A percentile compares a stretch with the other conserved stretches of the same genome.
These are phyloP conservation scores for Chaetophractus vellerosus DNA, from an alignment of 2,797 vertebrate genomes.

Conservation along the genomic window DNA sequence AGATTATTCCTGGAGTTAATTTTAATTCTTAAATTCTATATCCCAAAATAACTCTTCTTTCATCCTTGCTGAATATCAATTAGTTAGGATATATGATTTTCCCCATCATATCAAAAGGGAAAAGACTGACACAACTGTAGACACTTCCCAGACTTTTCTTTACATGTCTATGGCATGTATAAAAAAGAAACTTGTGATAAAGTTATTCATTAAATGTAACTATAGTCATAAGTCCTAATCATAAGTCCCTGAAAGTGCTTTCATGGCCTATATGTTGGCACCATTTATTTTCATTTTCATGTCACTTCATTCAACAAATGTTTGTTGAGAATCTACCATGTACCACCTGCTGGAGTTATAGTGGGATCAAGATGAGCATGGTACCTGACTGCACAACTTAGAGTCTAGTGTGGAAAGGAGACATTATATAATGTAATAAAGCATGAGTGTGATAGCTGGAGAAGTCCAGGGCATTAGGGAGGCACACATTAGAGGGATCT, in stretches of 20 bases:
- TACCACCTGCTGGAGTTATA: not conserved
- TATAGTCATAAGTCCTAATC: not conserved
- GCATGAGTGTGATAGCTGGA: not conserved
- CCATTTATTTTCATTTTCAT: not conserved
- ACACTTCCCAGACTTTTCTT: too few species aligned
- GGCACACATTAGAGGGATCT: not conserved
- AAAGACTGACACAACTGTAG: not conserved
- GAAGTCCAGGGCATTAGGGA: not conserved
- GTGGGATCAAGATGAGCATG: not conserved
- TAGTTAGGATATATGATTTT: constrained; percentile 13
- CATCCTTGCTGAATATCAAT: not conserved
- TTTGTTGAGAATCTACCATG: not conserved
- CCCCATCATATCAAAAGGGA: not conserved
- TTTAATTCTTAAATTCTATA: constrained; percentile 19
- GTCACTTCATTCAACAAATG: not conserved
- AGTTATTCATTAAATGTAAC: not conserved
- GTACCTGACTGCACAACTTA: not conserved
- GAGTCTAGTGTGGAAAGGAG: not conserved
- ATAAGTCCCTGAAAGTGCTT: not conserved
- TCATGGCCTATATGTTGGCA: not conserved
- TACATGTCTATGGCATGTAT: not conserved
- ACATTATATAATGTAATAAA: not conserved
- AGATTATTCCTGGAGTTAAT: not conserved
- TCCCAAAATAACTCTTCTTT: not conserved
- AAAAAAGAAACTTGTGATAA: not conserved